Base-by-base conservation (phyloP, 2,888 invertebrate genomes). In the Eilema caniola region DNA sequence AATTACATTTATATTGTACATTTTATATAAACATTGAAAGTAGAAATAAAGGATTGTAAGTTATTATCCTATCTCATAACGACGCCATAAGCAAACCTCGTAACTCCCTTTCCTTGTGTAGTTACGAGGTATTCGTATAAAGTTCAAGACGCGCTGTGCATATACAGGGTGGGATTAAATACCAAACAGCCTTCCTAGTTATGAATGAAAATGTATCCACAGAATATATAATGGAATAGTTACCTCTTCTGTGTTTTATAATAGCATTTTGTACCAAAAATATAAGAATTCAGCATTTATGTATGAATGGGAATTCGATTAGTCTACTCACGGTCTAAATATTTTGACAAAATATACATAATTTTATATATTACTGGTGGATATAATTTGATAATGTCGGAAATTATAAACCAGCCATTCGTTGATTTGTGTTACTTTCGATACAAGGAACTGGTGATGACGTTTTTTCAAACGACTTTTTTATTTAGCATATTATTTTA, bases 251-350 rank as follows among this genome's bases (percentile, higher is more conserved):
- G 53, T 53, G 53, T 53, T n/a, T 53, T 53, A 25, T 77, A 67
- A 73, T 71, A 76, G 80, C 81, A 79, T 81, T 81, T 82, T 74
- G 62, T 73, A 75, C 68, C 47, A 73, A 67, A 33, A 70, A 72
- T 78, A 78, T 66, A 64, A 37, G 72, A 72, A 59, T 57, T 56
- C 72, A 82, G 86, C 86, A 86, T 86, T 87, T 87, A 86, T 75
- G 47, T 80, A 78, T 78, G 74, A 75, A 74, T 75, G 81, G 75
- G 74, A 72, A 79, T 69, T 75, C 61, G 10, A 65, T 75, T 61
- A 78, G 83, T 84, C 80, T 78, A 61, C 80, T 81, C 82, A 85
- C 80, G 81, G 83, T 77, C 80, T 83, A 72, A 74, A 62, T 68
- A 73, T 80, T 83, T 79, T 80, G 75, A 69, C 76, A 78, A 76